Percentiles rank a stretch among this genome's conserved stretches.
Evolutionary conservation across 2,888 invertebrate species (phyloP).

Genomic region (Agrilus biguttatus): DNA sequence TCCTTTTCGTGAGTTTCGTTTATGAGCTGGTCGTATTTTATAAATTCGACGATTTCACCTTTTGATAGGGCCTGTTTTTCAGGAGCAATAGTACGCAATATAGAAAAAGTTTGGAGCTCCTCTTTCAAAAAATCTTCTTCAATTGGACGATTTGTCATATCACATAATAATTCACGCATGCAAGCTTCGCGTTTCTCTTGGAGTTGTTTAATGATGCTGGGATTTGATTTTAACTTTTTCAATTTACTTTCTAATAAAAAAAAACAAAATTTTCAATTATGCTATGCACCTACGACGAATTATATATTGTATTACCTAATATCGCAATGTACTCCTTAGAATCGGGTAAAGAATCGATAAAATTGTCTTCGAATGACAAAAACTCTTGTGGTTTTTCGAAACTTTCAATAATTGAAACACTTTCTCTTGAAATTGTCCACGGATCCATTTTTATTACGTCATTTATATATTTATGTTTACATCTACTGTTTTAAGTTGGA

Average conservation of each 20-base stretch:
- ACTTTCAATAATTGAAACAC: too few relatives aligned
- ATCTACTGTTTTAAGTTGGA: too few relatives aligned
- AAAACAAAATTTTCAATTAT: slow-evolving; percentile 12
- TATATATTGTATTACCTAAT: slow-evolving; percentile 38
- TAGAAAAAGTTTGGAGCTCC: slow-evolving; percentile 26
- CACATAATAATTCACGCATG: slow-evolving; percentile 32
- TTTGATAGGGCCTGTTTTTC: slow-evolving; percentile 34
- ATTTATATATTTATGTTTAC: too few relatives aligned
- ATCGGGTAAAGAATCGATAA: slow-evolving; percentile 40
- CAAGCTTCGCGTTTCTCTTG: slow-evolving; percentile 36
- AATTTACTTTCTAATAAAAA: slow-evolving; percentile 30
- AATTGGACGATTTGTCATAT: slow-evolving; percentile 12
- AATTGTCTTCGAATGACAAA: slow-evolving; percentile 41
- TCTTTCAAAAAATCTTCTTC: slow-evolving; percentile 28
- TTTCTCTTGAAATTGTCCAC: slow-evolving; percentile 3
- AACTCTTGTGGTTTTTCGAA: background rate
- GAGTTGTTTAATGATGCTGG: slow-evolving; percentile 34
- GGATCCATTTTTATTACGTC: slow-evolving; percentile 9
- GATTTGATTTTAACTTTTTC: slow-evolving; percentile 33
- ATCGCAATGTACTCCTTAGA: slow-evolving; percentile 51
- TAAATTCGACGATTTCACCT: slow-evolving; percentile 37
- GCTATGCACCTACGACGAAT: background rate
- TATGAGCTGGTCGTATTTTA: slow-evolving; percentile 37
- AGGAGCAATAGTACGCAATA: slow-evolving; percentile 35
- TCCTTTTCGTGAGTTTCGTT: slow-evolving; percentile 16